These are phyloP conservation scores for Porites divaricata DNA, from an alignment of 92 coral and sea anemone genomes.

Conservation along the genomic window DNA sequence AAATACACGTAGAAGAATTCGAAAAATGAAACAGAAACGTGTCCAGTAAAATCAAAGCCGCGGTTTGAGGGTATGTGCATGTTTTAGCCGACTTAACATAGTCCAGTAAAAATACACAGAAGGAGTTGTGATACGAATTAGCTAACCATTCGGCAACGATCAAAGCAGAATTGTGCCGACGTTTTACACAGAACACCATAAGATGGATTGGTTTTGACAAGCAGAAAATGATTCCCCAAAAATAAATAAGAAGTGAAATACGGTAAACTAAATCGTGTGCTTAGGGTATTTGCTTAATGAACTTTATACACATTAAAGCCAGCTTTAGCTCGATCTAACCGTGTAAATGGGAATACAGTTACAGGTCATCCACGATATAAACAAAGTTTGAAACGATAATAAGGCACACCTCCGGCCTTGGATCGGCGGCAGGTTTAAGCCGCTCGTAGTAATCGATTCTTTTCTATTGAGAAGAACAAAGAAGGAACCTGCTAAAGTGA, in stretches of 20 bases:
- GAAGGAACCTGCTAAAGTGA: too few relatives aligned
- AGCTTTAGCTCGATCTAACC: not conserved
- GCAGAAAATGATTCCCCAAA: not conserved
- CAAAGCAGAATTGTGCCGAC: conserved; percentile 10
- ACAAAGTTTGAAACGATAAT: too few relatives aligned
- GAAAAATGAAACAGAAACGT: not conserved
- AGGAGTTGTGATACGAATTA: not conserved
- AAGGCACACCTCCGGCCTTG: too few relatives aligned
- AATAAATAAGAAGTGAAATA: not conserved
- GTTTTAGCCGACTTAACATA: not conserved
- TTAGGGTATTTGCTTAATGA: not conserved
- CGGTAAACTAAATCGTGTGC: not conserved
- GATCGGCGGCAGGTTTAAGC: too few relatives aligned
- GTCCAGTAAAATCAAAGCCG: not conserved
- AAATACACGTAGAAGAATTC: not conserved
- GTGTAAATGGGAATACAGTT: too few relatives aligned
- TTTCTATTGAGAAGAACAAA: too few relatives aligned
- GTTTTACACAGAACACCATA: not conserved
- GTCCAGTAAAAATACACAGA: conserved; percentile 8
- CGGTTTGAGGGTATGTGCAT: not conserved
- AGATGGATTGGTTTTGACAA: not conserved
- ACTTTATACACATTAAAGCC: not conserved
- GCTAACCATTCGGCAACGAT: conserved; percentile 1
- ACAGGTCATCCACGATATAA: too few relatives aligned
- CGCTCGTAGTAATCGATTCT: too few relatives aligned